Evolutionary conservation across 2,797 vertebrate species (phyloP).

Genomic region (Apodemus agrarius): DNA sequence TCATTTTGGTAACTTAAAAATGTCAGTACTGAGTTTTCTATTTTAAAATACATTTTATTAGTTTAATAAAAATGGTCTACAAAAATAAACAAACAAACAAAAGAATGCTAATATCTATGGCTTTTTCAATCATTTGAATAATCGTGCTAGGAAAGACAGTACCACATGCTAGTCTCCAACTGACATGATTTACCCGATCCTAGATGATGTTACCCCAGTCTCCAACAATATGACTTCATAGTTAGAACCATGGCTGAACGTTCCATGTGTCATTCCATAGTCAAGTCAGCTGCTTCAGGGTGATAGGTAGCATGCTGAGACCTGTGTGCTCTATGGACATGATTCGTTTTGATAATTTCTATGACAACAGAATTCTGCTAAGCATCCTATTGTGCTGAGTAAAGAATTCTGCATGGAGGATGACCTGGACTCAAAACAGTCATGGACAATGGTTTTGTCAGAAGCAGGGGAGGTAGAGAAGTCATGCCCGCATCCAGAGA

Average conservation of each 20-base stretch:
- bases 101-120: too few species aligned
- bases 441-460: not conserved
- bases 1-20: too few species aligned
- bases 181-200: not conserved
- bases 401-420: not conserved
- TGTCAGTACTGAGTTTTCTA: too few species aligned
- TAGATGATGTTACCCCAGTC: not conserved
- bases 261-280: not conserved
- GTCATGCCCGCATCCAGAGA: not conserved
- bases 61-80: too few species aligned
- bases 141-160: not conserved
- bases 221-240: not conserved
- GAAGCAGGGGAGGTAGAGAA: not conserved
- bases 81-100: too few species aligned
- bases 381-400: not conserved
- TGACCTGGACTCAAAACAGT: not conserved
- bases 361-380: not conserved
- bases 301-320: not conserved
- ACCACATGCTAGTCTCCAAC: not conserved
- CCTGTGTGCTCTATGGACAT: not conserved
- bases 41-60: too few species aligned
- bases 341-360: conserved; percentile 12
- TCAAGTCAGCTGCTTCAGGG: not conserved
- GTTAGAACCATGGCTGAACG: not conserved
- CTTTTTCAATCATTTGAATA: not conserved